Evolutionary conservation across 2,113 vertebrate genomes (phyloP).

Genomic region (Sinocyclocheilus anophthalmus): DNA sequence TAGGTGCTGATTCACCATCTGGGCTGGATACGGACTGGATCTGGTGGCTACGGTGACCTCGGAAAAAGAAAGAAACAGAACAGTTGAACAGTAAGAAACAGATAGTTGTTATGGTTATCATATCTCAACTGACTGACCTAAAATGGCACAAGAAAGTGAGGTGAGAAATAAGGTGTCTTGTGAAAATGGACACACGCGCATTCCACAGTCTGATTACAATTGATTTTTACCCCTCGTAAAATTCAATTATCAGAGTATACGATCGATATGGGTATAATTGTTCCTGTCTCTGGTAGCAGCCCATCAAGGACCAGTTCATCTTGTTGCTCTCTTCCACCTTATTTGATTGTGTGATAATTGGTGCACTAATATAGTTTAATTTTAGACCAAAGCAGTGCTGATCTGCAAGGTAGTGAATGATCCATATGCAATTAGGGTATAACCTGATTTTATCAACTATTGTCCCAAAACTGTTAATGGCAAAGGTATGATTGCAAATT

Average conservation of each 20-base stretch:
- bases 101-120: constrained; percentile 3
- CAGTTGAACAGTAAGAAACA: too few species aligned
- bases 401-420: constrained; percentile 21
- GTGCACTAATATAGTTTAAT: constrained; percentile 76
- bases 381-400: constrained; percentile 63
- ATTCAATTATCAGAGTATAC: constrained; percentile 70
- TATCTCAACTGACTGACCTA: constrained; percentile 48
- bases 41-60: too few species aligned
- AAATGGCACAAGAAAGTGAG: constrained; percentile 34
- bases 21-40: too few species aligned
- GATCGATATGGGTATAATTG: constrained; percentile 66
- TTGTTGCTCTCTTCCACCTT: constrained; percentile 56
- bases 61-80: too few species aligned
- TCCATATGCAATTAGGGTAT: constrained; percentile 26
- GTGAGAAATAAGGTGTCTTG: constrained; percentile 57
- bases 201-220: constrained; percentile 72
- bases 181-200: constrained; percentile 57
- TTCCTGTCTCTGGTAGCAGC: constrained; percentile 61
- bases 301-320: constrained; percentile 52
- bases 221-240: constrained; percentile 65
- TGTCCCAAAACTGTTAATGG: constrained; percentile 1
- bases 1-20: too few species aligned
- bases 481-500: constrained; percentile 31
- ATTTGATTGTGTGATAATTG: constrained; percentile 72
- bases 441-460: constrained; percentile 25